A percentile compares a stretch with the other conserved stretches of the same genome.
Conservation (phyloP, 2,113 vertebrate genomes). For the Tachysurus fulvidraco region DNA sequence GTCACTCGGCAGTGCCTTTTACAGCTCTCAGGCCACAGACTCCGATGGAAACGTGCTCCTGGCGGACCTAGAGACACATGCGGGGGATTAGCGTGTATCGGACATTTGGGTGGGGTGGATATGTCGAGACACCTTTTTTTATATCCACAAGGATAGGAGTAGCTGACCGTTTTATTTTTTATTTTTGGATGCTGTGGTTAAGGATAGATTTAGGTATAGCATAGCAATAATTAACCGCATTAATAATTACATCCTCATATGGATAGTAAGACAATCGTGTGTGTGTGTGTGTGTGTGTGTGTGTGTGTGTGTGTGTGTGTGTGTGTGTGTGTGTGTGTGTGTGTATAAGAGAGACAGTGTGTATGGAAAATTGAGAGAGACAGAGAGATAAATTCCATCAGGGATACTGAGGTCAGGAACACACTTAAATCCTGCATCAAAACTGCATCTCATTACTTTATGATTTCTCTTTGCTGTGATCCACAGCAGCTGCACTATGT, state of each 20-base stretch:
- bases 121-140: neutral
- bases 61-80: conserved; percentile 79
- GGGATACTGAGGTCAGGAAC: conserved; percentile 29
- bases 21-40: conserved; percentile 71
- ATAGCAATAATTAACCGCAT: neutral
- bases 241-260: neutral
- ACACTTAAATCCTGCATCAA: conserved; percentile 10
- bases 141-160: neutral
- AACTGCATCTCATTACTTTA: neutral
- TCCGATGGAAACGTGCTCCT: conserved; percentile 89
- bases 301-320: neutral
- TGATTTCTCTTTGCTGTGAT: neutral
- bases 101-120: neutral
- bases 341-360: conserved; percentile 11
- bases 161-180: neutral
- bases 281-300: neutral
- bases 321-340: too few relatives aligned
- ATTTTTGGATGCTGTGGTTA: neutral
- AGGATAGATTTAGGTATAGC: neutral
- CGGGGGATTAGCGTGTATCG: conserved; percentile 66
- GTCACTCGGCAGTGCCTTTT: conserved; percentile 72
- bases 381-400: neutral
- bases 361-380: neutral
- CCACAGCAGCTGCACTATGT: neutral
- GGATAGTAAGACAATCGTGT: neutral